Percentiles rank a stretch among this genome's conserved stretches.
These are phyloP conservation scores for Urocyon cinereoargenteus DNA, from an alignment of 2,797 vertebrate species.

Conservation along the genomic window DNA sequence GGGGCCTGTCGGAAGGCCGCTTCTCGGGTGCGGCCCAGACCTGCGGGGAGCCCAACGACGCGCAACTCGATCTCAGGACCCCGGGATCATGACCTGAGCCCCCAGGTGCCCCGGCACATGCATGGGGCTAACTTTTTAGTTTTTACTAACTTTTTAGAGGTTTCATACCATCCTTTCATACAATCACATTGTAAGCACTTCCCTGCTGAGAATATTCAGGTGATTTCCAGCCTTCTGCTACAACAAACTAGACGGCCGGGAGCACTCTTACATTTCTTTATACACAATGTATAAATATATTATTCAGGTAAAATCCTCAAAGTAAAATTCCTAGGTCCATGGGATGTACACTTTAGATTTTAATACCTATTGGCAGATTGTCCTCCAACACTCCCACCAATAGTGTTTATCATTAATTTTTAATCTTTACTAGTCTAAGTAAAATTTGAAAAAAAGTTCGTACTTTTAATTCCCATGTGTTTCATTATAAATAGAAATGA, in stretches of 20 bases:
- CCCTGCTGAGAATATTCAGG: background rate
- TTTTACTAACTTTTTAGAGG: background rate
- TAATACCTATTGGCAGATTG: background rate
- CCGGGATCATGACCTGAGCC: no score
- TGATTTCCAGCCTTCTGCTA: background rate
- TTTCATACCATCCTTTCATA: background rate
- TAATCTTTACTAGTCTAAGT: background rate
- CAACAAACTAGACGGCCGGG: background rate
- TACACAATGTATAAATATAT: accelerated
- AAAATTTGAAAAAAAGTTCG: background rate
- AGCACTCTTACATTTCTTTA: background rate
- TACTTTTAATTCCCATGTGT: background rate
- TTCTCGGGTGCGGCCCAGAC: background rate
- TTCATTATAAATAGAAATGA: background rate
- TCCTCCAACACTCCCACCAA: background rate
- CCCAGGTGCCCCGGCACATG: no score
- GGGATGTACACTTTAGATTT: background rate
- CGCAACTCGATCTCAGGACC: no score
- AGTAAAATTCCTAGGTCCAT: background rate
- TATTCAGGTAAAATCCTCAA: background rate
- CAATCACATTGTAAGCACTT: no score
- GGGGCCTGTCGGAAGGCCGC: accelerated
- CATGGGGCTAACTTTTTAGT: no score
- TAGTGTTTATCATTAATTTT: background rate
- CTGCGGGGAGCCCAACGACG: no score